Evolutionary conservation across 2,797 vertebrate genomes (phyloP).

Genomic region (Gastrophryne carolinensis): DNA sequence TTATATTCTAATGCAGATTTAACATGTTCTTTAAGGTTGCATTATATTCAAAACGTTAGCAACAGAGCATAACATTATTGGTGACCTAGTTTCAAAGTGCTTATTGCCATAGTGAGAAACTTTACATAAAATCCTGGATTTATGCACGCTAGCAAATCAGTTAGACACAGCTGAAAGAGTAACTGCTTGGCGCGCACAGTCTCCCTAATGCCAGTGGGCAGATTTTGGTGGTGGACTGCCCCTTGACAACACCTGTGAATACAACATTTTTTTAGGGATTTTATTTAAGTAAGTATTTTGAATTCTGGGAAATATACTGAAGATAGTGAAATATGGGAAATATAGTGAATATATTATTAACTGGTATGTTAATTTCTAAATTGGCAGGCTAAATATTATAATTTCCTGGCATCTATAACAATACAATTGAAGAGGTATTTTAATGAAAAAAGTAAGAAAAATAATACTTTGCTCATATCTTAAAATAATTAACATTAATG

Average conservation of each 20-base stretch:
- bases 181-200: constrained; percentile 36
- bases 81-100: constrained; percentile 50
- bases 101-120: constrained; percentile 43
- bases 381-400: constrained; percentile 16
- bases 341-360: constrained; percentile 13
- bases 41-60: constrained; percentile 43
- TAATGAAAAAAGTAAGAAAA: background rate
- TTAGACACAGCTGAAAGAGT: constrained; percentile 39
- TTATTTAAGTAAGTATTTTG: constrained; percentile 8
- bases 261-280: constrained; percentile 19
- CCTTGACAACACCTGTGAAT: constrained; percentile 31
- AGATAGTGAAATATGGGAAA: too few relatives aligned
- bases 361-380: constrained; percentile 9
- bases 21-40: constrained; percentile 36
- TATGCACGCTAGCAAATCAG: constrained; percentile 42
- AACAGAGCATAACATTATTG: constrained; percentile 35
- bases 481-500: background rate
- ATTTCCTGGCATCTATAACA: background rate
- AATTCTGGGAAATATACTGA: background rate
- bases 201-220: constrained; percentile 47
- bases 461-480: background rate
- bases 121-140: constrained; percentile 43
- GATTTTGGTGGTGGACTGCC: constrained; percentile 35
- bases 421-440: background rate
- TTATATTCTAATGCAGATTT: constrained; percentile 26